Percentiles rank a stretch among this genome's conserved stretches.
Conservation (phyloP, 2,888 invertebrate species). For the Mythimna loreyi region DNA sequence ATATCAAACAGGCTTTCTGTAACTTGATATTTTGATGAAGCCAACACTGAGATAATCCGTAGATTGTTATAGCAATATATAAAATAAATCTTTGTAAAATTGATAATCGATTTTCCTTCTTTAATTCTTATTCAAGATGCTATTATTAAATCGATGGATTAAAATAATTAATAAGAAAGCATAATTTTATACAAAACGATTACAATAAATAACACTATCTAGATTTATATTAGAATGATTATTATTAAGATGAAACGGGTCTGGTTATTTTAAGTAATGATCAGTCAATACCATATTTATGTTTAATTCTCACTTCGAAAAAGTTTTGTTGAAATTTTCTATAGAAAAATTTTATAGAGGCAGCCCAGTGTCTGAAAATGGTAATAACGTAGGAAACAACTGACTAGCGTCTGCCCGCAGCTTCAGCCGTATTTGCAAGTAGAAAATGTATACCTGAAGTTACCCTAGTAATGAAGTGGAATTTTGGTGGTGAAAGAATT, state of each 20-base stretch:
- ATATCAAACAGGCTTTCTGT: conserved; percentile 1
- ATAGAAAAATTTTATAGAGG: too few relatives aligned
- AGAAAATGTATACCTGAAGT: too few relatives aligned
- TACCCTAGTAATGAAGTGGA: too few relatives aligned
- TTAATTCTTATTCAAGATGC: not conserved
- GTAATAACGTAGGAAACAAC: too few relatives aligned
- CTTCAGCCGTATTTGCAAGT: too few relatives aligned
- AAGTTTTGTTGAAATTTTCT: not conserved
- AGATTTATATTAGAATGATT: not conserved
- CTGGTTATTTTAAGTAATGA: not conserved
- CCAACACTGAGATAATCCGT: not conserved
- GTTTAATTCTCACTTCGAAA: not conserved
- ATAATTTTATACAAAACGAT: not conserved
- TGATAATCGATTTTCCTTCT: not conserved
- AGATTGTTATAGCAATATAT: conserved; percentile 6
- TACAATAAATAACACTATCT: not conserved
- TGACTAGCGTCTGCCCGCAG: too few relatives aligned
- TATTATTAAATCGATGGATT: conserved; percentile 5
- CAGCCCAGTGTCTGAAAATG: too few relatives aligned
- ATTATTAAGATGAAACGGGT: not conserved
- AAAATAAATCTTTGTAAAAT: conserved; percentile 8
- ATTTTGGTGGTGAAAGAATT: too few relatives aligned
- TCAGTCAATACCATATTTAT: not conserved
- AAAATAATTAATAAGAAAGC: not conserved
- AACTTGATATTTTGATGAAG: conserved; percentile 33